A percentile compares a stretch with the other conserved stretches of the same genome.
Conservation (phyloP, 2,797 vertebrate species). For the Cyclopterus lumpus region DNA sequence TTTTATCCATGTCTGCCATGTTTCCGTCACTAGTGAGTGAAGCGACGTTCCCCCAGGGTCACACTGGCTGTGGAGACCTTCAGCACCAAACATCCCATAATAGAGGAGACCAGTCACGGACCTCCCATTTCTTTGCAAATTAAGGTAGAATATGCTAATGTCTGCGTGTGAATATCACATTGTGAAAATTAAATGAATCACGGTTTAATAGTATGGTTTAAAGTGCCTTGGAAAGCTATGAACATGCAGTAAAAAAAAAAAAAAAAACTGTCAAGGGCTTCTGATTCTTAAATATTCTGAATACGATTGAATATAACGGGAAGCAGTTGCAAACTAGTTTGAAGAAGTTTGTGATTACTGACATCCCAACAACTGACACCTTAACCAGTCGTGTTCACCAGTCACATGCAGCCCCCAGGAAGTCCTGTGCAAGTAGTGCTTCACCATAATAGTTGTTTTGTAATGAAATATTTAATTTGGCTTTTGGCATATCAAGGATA, state of each 20-base stretch:
- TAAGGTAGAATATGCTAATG: slow-evolving; percentile 75
- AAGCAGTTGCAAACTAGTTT: background rate
- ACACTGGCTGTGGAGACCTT: slow-evolving; percentile 11
- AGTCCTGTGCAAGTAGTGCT: background rate
- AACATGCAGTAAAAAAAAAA: slow-evolving; percentile 11
- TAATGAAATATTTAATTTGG: background rate
- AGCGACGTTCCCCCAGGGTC: slow-evolving; percentile 35
- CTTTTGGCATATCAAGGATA: background rate
- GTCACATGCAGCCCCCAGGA: background rate
- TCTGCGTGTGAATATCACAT: slow-evolving; percentile 63
- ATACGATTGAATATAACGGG: background rate
- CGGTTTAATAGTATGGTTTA: slow-evolving; percentile 32
- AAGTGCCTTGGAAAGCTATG: slow-evolving; percentile 37
- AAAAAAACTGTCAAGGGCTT: background rate
- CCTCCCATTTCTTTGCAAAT: no score
- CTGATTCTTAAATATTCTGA: background rate
- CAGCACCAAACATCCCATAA: no score
- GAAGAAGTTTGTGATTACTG: background rate
- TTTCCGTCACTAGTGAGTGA: slow-evolving; percentile 10
- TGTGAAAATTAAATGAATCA: slow-evolving; percentile 69
- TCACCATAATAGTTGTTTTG: background rate
- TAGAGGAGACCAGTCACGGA: no score
- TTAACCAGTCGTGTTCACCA: background rate
- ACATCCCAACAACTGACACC: background rate
- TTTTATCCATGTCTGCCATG: background rate